Evolutionary conservation across 2,113 vertebrate genomes (phyloP), one percentile per base, ranked within the genome.

Genomic region (Coregonus clupeaformis): DNA sequence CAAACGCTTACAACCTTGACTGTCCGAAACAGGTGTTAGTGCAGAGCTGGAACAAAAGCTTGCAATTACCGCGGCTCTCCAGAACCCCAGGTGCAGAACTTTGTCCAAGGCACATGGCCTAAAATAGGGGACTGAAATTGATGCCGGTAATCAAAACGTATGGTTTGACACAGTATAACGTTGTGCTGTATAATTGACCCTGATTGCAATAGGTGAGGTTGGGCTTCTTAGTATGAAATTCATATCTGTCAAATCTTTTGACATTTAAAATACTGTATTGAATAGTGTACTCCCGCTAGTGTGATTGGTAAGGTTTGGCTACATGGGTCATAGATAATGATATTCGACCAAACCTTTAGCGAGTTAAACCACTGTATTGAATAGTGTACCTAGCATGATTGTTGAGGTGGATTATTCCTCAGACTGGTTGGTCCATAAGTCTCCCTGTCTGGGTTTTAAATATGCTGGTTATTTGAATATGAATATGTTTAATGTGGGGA

Each of bases 401-500:
- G 12, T 52, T 52, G 4, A 52, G 3, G 47, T 18, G 47, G 47
- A 52, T 49, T 16, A 12, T 13, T 59, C n/a, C 57, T 4, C 57
- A 14, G 57, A 59, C 64, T 18, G 64, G 27, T 32, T 18, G 25
- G 22, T 49, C 3, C 47, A 49, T 22, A 14, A 4, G 57, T 22
- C 57, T n/a, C 47, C 1, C n/a, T 12, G 60, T 12, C 3, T 3
- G 22, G 25, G 42, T 55, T 63, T 20, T 11, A 30, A 52, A 12
- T 71, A 24, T 45, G 5, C n/a, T 59, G 60, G 55, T 45, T 49
- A 27, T 18, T 72, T 67, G 32, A 72, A 68, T 77, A 67, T 66
- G 57, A 71, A 64, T 66, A 47, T 71, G 45, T 55, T 20, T 22
- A 57, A 22, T 60, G 18, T 32, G 64, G 64, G 20, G 24, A 36